Evolutionary conservation across 2,797 vertebrate genomes (phyloP).

Genomic region (Danio jaintianensis): DNA sequence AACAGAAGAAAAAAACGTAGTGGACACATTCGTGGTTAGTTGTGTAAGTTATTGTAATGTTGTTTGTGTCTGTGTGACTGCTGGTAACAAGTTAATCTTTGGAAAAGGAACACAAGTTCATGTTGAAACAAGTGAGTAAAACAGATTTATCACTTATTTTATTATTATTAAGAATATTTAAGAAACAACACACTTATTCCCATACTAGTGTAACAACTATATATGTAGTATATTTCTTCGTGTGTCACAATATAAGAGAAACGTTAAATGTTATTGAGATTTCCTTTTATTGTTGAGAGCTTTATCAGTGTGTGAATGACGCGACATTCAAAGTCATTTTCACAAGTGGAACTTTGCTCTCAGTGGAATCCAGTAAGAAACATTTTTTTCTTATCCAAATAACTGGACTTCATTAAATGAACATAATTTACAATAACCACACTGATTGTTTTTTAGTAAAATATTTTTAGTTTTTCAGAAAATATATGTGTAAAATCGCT

Average conservation of each 20-base stretch:
- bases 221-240: background rate
- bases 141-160: background rate
- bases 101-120: constrained; percentile 36
- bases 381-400: background rate
- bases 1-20: background rate
- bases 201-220: too few species aligned
- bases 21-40: background rate
- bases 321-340: constrained; percentile 1
- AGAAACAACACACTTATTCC: background rate
- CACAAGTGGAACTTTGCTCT: constrained; percentile 37
- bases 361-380: constrained; percentile 39
- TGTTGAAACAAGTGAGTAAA: constrained; percentile 35
- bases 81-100: constrained; percentile 30
- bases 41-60: constrained; percentile 31
- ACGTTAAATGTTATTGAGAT: background rate
- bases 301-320: constrained; percentile 25
- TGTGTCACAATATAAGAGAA: background rate
- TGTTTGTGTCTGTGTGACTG: constrained; percentile 25
- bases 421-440: background rate
- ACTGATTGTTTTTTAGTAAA: background rate
- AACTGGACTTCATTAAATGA: background rate
- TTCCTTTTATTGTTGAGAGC: constrained; percentile 4
- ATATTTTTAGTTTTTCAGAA: too few species aligned
- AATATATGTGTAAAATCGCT: too few species aligned
- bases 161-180: too few species aligned